Conservation (phyloP, 2,113 vertebrate genomes). For the Regulus satrapa region DNA sequence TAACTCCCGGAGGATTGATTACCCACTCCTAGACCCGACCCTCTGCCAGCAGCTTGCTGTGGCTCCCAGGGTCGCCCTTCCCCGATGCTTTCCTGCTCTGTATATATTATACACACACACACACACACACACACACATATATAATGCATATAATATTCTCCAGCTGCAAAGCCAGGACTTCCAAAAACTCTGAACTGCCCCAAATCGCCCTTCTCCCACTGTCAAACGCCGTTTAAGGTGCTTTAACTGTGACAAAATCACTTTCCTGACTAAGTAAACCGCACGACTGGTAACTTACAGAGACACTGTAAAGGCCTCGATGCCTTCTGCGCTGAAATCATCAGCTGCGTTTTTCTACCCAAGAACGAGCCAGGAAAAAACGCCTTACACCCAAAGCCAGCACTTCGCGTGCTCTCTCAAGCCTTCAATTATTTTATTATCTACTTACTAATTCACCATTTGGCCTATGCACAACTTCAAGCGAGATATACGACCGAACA, state of each 20-base stretch:
- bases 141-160: too few species aligned
- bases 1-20: background rate
- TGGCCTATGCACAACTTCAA: background rate
- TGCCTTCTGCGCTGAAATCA: background rate
- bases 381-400: too few species aligned
- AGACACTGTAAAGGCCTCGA: background rate
- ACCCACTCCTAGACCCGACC: fast-evolving
- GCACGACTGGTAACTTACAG: background rate
- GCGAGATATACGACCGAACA: fast-evolving
- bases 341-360: background rate
- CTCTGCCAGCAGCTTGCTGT: background rate
- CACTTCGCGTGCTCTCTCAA: background rate
- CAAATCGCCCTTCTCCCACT: background rate
- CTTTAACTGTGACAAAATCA: background rate
- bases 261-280: background rate
- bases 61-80: background rate
- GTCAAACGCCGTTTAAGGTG: background rate
- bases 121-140: too few species aligned
- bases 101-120: too few species aligned
- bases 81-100: background rate
- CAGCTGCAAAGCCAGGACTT: background rate
- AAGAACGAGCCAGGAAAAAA: background rate
- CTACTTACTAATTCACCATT: background rate
- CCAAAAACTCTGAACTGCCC: background rate
- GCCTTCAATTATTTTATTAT: background rate